Conservation (phyloP, 2,113 vertebrate species). For the Vanacampus margaritifer region DNA sequence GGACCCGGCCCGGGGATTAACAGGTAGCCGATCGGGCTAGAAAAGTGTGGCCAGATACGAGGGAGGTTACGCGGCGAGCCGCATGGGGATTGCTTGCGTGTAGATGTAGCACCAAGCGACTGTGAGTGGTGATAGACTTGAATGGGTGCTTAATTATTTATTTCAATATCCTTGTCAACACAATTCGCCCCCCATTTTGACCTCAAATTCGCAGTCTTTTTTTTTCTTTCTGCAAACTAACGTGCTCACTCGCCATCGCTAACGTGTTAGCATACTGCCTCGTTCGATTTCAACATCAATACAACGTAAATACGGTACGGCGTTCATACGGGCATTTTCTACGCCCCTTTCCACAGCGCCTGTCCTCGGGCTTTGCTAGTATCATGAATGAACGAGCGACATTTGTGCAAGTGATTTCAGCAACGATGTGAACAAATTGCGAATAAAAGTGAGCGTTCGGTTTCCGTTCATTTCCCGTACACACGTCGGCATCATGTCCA, state of each 20-base stretch:
- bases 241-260: slow-evolving; percentile 17
- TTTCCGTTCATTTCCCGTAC: slow-evolving; percentile 31
- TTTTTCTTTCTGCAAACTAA: neutral
- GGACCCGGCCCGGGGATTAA: slow-evolving; percentile 73
- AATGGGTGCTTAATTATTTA: slow-evolving; percentile 69
- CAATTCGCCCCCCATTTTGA: slow-evolving; percentile 36
- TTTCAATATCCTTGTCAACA: slow-evolving; percentile 67
- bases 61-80: slow-evolving; percentile 28
- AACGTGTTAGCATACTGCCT: slow-evolving; percentile 15
- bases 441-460: slow-evolving; percentile 24
- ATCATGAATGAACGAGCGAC: slow-evolving; percentile 48
- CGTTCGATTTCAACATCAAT: slow-evolving; percentile 30
- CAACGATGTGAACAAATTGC: slow-evolving; percentile 30
- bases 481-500: slow-evolving; percentile 21
- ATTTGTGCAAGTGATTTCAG: slow-evolving; percentile 9
- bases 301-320: slow-evolving; percentile 15
- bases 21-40: slow-evolving; percentile 68
- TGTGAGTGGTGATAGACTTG: slow-evolving; percentile 49
- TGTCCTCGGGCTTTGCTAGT: slow-evolving; percentile 28
- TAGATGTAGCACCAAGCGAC: slow-evolving; percentile 34
- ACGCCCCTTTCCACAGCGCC: slow-evolving; percentile 40
- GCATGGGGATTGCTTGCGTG: slow-evolving; percentile 24
- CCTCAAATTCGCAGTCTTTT: slow-evolving; percentile 11
- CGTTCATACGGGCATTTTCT: slow-evolving; percentile 23
- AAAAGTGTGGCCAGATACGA: slow-evolving; percentile 24